Conservation (phyloP, 2,113 vertebrate genomes). For the Tamias sibiricus region DNA sequence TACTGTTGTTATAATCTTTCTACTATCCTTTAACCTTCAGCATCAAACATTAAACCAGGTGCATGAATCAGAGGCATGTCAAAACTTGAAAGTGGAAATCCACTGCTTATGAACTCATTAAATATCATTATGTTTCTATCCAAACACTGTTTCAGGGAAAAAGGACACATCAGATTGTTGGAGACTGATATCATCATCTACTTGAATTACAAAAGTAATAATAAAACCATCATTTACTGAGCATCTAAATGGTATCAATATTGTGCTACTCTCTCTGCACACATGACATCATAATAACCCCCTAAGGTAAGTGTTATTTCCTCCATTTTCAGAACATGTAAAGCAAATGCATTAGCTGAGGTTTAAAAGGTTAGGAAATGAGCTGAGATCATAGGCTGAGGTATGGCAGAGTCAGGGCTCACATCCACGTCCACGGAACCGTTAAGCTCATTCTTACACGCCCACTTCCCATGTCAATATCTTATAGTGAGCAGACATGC, state of each 20-base stretch:
- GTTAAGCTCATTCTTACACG: background rate
- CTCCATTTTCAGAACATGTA: background rate
- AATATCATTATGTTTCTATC: slow-evolving; percentile 17
- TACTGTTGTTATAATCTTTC: background rate
- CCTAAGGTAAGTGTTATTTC: background rate
- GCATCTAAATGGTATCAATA: background rate
- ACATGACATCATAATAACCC: background rate
- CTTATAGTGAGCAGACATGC: background rate
- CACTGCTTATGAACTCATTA: slow-evolving; percentile 25
- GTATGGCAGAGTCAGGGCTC: background rate
- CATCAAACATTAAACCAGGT: background rate
- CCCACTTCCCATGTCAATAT: background rate
- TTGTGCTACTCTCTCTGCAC: background rate
- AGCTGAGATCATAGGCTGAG: background rate
- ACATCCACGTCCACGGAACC: accelerated
- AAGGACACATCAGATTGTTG: background rate
- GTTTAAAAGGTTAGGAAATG: background rate
- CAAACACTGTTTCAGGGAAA: background rate
- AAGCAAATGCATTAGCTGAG: background rate
- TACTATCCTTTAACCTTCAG: slow-evolving; percentile 33
- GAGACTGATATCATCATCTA: slow-evolving; percentile 35
- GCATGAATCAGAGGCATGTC: background rate
- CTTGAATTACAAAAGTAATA: slow-evolving; percentile 46
- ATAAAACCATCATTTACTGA: background rate
- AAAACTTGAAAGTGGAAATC: background rate